Percentiles rank a stretch among this genome's conserved stretches.
Evolutionary conservation across 2,888 invertebrate genomes (phyloP).

Genomic region (Lepidochrysops patricia): DNA sequence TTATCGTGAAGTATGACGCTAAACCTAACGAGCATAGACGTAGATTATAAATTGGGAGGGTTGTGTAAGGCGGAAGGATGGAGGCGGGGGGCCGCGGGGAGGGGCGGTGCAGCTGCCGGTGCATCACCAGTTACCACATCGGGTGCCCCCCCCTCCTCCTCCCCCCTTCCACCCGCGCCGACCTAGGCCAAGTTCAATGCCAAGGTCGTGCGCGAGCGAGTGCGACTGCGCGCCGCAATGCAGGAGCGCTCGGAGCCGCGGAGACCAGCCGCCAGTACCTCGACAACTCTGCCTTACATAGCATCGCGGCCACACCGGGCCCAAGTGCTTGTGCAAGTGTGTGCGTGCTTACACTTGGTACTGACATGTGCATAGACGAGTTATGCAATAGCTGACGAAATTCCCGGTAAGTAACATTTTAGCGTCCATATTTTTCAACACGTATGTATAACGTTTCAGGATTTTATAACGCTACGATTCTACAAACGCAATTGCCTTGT

Average conservation of each 20-base stretch:
- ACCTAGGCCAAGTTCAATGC: constrained; percentile 86
- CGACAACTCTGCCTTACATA: constrained; percentile 56
- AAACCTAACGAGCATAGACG: constrained; percentile 7
- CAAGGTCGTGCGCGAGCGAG: constrained; percentile 82
- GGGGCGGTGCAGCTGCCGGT: constrained; percentile 68
- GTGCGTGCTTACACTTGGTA: constrained; percentile 22
- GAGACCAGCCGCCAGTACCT: constrained; percentile 61
- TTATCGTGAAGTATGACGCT: background rate
- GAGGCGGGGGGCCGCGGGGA: constrained; percentile 44
- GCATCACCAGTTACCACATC: constrained; percentile 46
- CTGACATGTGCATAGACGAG: constrained; percentile 41
- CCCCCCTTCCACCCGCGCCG: constrained; percentile 51
- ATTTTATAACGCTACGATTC: background rate
- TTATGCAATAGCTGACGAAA: constrained; percentile 50
- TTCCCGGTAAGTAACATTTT: constrained; percentile 35
- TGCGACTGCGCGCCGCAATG: constrained; percentile 80
- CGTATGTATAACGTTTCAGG: too few species aligned
- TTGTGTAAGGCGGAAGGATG: constrained; percentile 29
- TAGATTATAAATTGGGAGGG: constrained; percentile 24
- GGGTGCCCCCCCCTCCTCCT: constrained; percentile 37
- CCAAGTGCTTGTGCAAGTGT: background rate
- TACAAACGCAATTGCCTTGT: too few species aligned
- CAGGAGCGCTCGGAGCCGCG: constrained; percentile 72
- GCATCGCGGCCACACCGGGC: too few species aligned
- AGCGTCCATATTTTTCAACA: constrained; percentile 9